Conservation (phyloP, 2,113 vertebrate species). For the Anguilla rostrata region DNA sequence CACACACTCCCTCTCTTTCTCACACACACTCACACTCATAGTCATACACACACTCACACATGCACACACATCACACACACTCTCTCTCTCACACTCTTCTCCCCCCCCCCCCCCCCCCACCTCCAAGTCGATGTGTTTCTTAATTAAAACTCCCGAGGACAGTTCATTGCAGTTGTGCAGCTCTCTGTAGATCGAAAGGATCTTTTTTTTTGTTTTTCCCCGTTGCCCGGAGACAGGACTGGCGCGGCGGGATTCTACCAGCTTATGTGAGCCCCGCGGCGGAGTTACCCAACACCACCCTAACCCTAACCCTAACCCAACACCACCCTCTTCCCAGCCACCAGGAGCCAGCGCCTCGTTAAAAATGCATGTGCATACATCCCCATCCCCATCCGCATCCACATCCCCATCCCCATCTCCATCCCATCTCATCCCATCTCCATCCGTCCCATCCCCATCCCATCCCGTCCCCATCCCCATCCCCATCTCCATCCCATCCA, state of each 20-base stretch:
- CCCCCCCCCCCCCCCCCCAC: not conserved
- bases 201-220: not conserved
- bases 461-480: no score
- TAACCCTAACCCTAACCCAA: no score
- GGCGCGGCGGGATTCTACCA: slow-evolving; percentile 18
- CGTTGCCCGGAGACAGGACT: slow-evolving; percentile 19
- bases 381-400: no score
- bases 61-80: not conserved
- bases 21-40: not conserved
- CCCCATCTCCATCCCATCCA: no score
- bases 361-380: slow-evolving; percentile 16
- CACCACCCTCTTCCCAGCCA: slow-evolving; percentile 3
- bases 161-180: slow-evolving; percentile 26
- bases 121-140: slow-evolving; percentile 23
- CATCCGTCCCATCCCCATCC: no score
- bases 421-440: no score
- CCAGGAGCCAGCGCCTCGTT: slow-evolving; percentile 15
- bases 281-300: not conserved
- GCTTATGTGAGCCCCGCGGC: slow-evolving; percentile 21
- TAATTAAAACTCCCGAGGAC: slow-evolving; percentile 35
- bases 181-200: slow-evolving; percentile 25
- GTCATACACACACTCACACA: not conserved
- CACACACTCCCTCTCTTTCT: not conserved
- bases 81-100: not conserved
- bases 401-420: no score